Evolutionary conservation across 1,140 invertebrate species (phyloP), one percentile per base, ranked within the genome.

Genomic region (Ceratitis capitata): DNA sequence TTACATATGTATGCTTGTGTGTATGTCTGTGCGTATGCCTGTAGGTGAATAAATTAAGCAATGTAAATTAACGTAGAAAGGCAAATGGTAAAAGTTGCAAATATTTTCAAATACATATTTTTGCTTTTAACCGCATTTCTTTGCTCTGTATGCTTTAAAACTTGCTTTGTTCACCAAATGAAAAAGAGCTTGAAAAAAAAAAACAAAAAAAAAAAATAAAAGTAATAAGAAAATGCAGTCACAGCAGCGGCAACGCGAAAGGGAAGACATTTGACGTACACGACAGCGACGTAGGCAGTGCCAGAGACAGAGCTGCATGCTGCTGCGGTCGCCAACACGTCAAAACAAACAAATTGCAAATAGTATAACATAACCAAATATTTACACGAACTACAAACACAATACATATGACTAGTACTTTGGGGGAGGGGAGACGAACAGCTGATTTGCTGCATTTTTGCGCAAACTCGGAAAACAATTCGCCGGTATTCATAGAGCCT

Each of bases 381-480:
- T n/a, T n/a, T n/a, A n/a, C n/a, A n/a, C n/a, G n/a, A n/a, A n/a
- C n/a, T n/a, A 61, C n/a, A 61, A 23, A 61, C 5, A 61, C 14
- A 26, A 0, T 10, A 14, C 12, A 56, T 19, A 56, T n/a, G n/a
- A n/a, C 51, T 14, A 5, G 16, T 47, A n/a, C 51, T 56, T 56
- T 0, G 23, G 10, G 69, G 19, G n/a, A n/a, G n/a, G n/a, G n/a
- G n/a, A n/a, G n/a, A n/a, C 39, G 23, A 78, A 78, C 69, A 78
- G 69, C 69, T 78, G 69, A 45, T 78, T 78, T 78, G 19, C 39
- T 42, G 69, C 39, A 78, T 14, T 45, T 78, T 78, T 78, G 69
- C 69, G 69, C 69, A 78, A 39, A 78, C 32, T 78, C 69, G 19
- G n/a, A n/a, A n/a, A n/a, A 12, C 6, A 78, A 78, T 69, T 69